These are phyloP conservation scores for Brachymystax lenok DNA, from an alignment of 2,797 vertebrate genomes.

Conservation along the genomic window DNA sequence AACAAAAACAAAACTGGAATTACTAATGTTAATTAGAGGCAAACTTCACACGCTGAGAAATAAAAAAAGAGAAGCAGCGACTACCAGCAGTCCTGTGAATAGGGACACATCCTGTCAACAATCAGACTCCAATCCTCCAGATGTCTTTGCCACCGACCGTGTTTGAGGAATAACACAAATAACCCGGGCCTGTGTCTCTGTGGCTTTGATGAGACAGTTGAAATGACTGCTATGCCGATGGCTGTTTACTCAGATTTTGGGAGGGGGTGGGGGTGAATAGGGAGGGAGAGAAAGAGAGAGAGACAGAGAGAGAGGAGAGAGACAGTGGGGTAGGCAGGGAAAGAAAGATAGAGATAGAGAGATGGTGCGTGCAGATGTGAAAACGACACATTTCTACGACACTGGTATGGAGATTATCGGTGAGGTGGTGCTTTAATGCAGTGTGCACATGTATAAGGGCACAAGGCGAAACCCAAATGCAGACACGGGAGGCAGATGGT, in stretches of 20 bases:
- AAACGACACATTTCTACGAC: not conserved
- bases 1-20: slow-evolving; percentile 43
- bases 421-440: not conserved
- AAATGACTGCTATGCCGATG: not conserved
- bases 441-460: not conserved
- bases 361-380: not conserved
- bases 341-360: not conserved
- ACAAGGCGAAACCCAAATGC: not conserved
- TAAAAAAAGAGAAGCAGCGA: slow-evolving; percentile 24
- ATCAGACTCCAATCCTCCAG: slow-evolving; percentile 27
- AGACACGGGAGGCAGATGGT: not conserved
- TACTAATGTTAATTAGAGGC: slow-evolving; percentile 46
- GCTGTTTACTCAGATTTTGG: slow-evolving; percentile 28
- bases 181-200: slow-evolving; percentile 26
- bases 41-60: slow-evolving; percentile 3
- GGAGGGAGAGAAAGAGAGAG: slow-evolving; percentile 1
- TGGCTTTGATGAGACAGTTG: slow-evolving; percentile 17
- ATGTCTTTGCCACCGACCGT: slow-evolving; percentile 26
- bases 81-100: slow-evolving; percentile 22
- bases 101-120: slow-evolving; percentile 47
- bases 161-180: slow-evolving; percentile 37
- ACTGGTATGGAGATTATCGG: not conserved
- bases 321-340: not conserved
- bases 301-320: not conserved
- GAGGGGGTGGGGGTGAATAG: not conserved